Base-by-base conservation (phyloP, 2,797 vertebrate genomes). In the Myoxocephalus aenaeus region DNA sequence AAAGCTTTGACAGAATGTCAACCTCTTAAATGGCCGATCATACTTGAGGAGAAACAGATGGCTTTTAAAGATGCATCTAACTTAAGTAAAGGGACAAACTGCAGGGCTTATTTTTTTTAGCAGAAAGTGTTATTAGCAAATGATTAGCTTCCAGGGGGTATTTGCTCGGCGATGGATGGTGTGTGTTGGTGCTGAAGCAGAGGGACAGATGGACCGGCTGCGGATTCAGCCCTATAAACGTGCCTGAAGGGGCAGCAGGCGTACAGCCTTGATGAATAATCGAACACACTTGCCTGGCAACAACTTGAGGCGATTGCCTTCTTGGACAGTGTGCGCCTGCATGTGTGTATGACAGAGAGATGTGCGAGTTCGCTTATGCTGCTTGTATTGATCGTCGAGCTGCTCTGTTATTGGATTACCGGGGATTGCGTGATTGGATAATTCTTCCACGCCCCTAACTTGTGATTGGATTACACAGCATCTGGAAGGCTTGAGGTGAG, bases 251-350 rank as follows among this genome's bases (percentile, higher is more conserved):
- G 77, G 59, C 4, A 53, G 72, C 73, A 75, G 75, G 78, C 76
- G 71, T 4, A 65, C 78, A 13, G 77, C 81, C 70, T 76, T 88
- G 77, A 89, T 90, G 86, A 90, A 90, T 91, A 85, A 92, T 84
- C 84, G 18, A 79, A 80, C 75, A 75, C 80, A 44, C 32, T 25
- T 38, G 42, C 53, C 66, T 42, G 62, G 61, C 72, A 82, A 54
- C 77, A 66, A 65, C 38, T 56, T 12, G 13, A 72, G 67, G 71
- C 10, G 62, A 82, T 56, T 69, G 50, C 36, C 66, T 70, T 18
- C 29, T 15, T 20, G 57, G 56, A 70, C 48, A 20, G 5, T 20
- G 54, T 44, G 57, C 34, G 10, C 25, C 46, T 58, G 38, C 14
- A 17, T 54, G 46, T 53, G 69, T 46, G 46, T 22, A 53, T 34